Evolutionary conservation across 2,797 vertebrate species (phyloP).

Genomic region (Halcyon chelicuti): DNA sequence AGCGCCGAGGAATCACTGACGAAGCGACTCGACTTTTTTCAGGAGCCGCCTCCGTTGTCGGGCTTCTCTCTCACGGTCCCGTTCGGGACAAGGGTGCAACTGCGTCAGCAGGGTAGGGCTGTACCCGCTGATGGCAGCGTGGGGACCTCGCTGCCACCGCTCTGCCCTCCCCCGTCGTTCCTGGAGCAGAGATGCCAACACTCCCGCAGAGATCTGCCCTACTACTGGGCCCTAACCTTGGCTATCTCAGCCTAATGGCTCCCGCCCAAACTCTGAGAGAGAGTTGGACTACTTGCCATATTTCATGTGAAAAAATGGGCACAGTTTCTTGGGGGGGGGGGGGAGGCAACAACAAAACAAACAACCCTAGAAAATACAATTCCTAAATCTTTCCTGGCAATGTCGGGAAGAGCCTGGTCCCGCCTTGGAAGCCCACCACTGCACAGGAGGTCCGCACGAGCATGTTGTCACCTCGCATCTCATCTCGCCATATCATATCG

Average conservation of each 20-base stretch:
- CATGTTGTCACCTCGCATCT: background rate
- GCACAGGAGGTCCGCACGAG: background rate
- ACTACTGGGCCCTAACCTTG: constrained; percentile 19
- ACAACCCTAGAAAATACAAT: background rate
- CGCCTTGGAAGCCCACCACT: background rate
- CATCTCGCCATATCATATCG: background rate
- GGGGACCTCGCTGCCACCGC: background rate
- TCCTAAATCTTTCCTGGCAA: background rate
- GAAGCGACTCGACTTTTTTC: background rate
- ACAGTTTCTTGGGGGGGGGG: background rate
- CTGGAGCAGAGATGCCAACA: background rate
- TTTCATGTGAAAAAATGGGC: background rate
- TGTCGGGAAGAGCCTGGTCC: background rate
- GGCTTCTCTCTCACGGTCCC: background rate
- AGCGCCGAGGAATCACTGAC: background rate
- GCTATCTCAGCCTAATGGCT: constrained; percentile 20
- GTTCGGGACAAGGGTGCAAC: background rate
- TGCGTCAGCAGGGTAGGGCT: background rate
- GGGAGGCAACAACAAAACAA: too few relatives aligned
- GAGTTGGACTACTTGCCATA: background rate
- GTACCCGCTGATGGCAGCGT: background rate
- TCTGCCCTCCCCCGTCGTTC: background rate
- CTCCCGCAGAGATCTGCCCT: constrained; percentile 44
- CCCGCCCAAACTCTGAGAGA: background rate
- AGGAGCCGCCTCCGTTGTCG: background rate